Conservation (phyloP, 1,140 invertebrate genomes). For the Coptotermes formosanus region DNA sequence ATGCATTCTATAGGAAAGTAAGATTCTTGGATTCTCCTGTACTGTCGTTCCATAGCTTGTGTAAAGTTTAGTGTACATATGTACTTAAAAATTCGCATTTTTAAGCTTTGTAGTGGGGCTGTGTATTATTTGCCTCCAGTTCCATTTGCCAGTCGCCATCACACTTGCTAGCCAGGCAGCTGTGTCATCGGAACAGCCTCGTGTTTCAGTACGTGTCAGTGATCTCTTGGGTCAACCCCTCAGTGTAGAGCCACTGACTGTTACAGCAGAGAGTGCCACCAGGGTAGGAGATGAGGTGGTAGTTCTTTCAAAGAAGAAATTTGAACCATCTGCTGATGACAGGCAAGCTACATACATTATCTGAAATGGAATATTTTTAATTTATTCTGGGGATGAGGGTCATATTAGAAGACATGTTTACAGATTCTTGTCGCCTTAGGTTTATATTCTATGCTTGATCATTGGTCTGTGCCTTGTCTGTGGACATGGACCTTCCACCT, state of each 20-base stretch:
- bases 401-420: no score
- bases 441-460: no score
- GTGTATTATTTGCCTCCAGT: conserved; percentile 45
- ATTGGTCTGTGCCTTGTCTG: no score
- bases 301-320: conserved; percentile 66
- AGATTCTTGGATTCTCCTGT: no score
- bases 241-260: conserved; percentile 57
- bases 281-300: conserved; percentile 72
- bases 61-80: no score
- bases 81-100: no score
- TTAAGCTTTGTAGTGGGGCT: no score
- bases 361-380: background rate
- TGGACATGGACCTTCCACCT: no score
- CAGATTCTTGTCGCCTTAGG: no score
- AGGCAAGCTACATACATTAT: conserved; percentile 50
- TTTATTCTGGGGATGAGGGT: background rate
- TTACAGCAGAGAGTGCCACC: conserved; percentile 73
- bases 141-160: conserved; percentile 72
- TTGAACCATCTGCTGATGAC: conserved; percentile 53
- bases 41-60: no score
- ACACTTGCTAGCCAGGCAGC: conserved; percentile 69
- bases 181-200: conserved; percentile 67
- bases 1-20: no score
- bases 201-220: conserved; percentile 73
- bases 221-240: conserved; percentile 82